These are phyloP conservation scores for Drosophila kambysellisi DNA, from an alignment of 2,888 invertebrate species.

Conservation along the genomic window DNA sequence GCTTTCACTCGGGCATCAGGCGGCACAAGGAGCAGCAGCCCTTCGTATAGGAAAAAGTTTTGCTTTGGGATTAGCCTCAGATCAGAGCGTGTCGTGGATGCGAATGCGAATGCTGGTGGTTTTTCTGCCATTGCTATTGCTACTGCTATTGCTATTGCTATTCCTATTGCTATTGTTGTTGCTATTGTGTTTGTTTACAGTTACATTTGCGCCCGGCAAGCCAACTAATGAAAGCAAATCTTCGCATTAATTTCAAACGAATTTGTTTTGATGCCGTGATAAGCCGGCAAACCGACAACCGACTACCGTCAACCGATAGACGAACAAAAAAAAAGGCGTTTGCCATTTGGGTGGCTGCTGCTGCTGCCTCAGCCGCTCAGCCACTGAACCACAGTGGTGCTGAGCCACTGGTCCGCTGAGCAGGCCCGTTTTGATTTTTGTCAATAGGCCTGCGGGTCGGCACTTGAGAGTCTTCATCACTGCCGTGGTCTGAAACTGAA, in stretches of 20 bases:
- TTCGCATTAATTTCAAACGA: conserved; percentile 83
- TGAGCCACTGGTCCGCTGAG: conserved; percentile 32
- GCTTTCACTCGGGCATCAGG: conserved; percentile 17
- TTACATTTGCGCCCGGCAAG: conserved; percentile 71
- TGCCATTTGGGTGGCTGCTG: conserved; percentile 71
- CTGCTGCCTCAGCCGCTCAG: conserved; percentile 10
- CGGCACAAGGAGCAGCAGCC: conserved; percentile 23
- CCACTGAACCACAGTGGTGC: conserved; percentile 25
- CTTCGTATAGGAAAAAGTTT: conserved; percentile 70
- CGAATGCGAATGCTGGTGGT: conserved; percentile 53
- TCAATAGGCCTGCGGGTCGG: conserved; percentile 77
- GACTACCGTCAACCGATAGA: conserved; percentile 52
- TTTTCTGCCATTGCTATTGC: conserved; percentile 22
- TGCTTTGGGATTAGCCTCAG: conserved; percentile 73
- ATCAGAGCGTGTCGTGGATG: conserved; percentile 62
- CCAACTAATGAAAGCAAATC: conserved; percentile 83
- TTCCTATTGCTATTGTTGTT: conserved; percentile 7
- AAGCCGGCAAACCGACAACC: conserved; percentile 69
- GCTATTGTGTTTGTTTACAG: conserved; percentile 74
- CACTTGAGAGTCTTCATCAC: conserved; percentile 71
- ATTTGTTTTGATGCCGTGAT: conserved; percentile 84
- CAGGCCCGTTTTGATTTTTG: conserved; percentile 74
- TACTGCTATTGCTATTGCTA: conserved; percentile 1
- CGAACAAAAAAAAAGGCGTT: conserved; percentile 44
- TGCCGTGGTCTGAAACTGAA: conserved; percentile 70